Conservation (phyloP, 2,797 vertebrate species). For the Neosilurus mollespiculum region DNA sequence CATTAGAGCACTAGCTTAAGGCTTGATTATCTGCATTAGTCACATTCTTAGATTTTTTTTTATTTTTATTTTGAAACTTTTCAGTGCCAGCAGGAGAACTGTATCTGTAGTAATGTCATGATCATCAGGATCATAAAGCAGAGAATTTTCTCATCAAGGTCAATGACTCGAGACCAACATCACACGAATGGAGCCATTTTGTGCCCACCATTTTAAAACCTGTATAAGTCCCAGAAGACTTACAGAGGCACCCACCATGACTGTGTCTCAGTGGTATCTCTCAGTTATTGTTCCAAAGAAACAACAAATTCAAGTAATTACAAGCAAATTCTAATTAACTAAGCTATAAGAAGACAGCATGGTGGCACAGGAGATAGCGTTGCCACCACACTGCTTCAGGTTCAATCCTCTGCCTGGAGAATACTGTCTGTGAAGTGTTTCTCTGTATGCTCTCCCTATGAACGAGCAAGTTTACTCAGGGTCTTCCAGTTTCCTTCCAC, state of each 20-base stretch:
- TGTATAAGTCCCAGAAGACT: slow-evolving; percentile 25
- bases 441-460: not conserved
- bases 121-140: slow-evolving; percentile 46
- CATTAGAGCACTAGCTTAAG: slow-evolving; percentile 29
- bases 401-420: not conserved
- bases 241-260: not conserved
- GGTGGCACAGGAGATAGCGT: slow-evolving; percentile 7
- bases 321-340: slow-evolving; percentile 18
- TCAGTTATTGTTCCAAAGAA: slow-evolving; percentile 17
- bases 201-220: slow-evolving; percentile 37
- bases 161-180: slow-evolving; percentile 45
- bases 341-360: not conserved
- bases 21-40: slow-evolving; percentile 34
- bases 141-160: slow-evolving; percentile 42
- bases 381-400: not conserved
- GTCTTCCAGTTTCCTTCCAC: not conserved
- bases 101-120: slow-evolving; percentile 38
- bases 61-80: slow-evolving; percentile 21
- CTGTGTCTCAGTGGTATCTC: slow-evolving; percentile 23
- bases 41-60: slow-evolving; percentile 27
- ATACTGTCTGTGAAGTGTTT: not conserved
- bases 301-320: slow-evolving; percentile 14
- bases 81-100: slow-evolving; percentile 32
- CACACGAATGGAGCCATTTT: slow-evolving; percentile 35
- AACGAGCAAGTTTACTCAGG: not conserved